Evolutionary conservation across 2,113 vertebrate genomes (phyloP), one percentile per base, ranked within the genome.

Genomic region (Neotoma lepida): DNA sequence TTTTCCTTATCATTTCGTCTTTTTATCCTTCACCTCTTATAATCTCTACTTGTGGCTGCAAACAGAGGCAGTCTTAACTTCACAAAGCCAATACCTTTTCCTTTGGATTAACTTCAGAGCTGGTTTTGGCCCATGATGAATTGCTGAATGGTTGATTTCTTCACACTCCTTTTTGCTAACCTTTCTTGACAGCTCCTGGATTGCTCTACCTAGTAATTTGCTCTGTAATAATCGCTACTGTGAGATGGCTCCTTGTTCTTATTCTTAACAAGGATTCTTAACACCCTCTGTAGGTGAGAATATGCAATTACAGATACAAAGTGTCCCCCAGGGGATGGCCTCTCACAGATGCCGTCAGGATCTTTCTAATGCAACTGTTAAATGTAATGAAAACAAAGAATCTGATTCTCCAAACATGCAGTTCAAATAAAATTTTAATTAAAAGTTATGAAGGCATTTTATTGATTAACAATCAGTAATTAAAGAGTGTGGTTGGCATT

Each of bases 271-370:
- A 99, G 99, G 99, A 99, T 99, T 99, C 99, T 99, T 99, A 99
- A 99, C 99, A 99, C 99, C 99, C 99, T 99, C 99, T 99, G 99
- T 99, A 99, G 99, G 99, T 99, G 99, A 99, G 99, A 99, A 99
- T 99, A 99, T 98, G 99, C 98, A 99, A 99, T 99, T 99, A 99
- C 99, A 99, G 98, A 99, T 98, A 97, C 92, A 97, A 99, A 99
- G 98, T 98, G 98, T 98, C 98, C 99, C 98, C 97, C 95, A 24
- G 98, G 98, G 98, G 98, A 98, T 94, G 97, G 98, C 86, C 96
- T 98, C 98, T 99, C 98, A 97, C 99, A 99, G 99, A 99, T 99
- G 99, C 98, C 98, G 98, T 97, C 93, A 97, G 97, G 97, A 98
- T 97, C 99, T 98, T 97, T 97, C 97, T 78, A 97, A 97, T 91